Conservation (phyloP, 23 tunicate species). For the Ciona savignyi region DNA sequence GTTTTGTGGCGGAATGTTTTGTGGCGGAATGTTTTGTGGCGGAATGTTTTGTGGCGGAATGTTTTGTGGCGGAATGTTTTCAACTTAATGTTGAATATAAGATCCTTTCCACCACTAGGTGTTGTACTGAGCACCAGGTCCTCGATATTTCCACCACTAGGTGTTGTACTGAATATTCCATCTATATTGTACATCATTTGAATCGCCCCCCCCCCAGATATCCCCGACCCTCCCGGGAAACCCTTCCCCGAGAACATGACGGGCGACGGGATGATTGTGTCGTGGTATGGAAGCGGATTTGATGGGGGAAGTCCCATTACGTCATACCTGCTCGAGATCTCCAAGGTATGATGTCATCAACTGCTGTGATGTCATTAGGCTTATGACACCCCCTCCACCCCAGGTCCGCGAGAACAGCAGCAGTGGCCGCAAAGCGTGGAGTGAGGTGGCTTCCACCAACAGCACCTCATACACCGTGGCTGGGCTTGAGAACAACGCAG, state of each 20-base stretch:
- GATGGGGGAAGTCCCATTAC: conserved; percentile 71
- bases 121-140: too few species aligned
- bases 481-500: conserved; percentile 30
- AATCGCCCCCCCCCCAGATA: conserved; percentile 13
- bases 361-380: not conserved
- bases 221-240: conserved; percentile 84
- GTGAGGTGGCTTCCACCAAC: conserved; percentile 41
- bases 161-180: too few species aligned
- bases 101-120: too few species aligned
- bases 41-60: too few species aligned
- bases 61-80: too few species aligned
- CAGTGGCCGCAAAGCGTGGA: conserved; percentile 24
- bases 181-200: too few species aligned
- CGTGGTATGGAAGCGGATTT: conserved; percentile 82
- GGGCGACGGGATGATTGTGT: conserved; percentile 30
- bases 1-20: too few species aligned
- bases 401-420: conserved; percentile 7
- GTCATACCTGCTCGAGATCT: conserved; percentile 51
- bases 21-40: too few species aligned
- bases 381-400: too few species aligned
- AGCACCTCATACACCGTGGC: conserved; percentile 60
- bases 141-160: too few species aligned
- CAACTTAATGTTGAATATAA: too few species aligned
- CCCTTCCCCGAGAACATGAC: conserved; percentile 44
- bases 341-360: conserved; percentile 27